These are phyloP conservation scores for Carapus acus DNA, from an alignment of 2,797 vertebrate genomes.

Conservation along the genomic window DNA sequence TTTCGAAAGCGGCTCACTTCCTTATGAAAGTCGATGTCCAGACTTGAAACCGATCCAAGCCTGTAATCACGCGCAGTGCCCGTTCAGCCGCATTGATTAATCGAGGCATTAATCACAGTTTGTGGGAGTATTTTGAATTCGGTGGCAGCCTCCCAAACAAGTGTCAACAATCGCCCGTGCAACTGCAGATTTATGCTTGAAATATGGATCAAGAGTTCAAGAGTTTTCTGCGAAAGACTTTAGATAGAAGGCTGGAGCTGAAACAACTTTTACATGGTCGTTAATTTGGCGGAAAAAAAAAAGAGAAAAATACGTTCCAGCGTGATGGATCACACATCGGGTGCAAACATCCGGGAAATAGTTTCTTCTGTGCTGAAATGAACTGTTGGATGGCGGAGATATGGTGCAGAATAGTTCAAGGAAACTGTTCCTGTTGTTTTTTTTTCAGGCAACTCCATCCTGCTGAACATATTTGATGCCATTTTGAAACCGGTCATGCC, in stretches of 20 bases:
- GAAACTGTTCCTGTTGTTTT: no score
- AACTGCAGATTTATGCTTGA: not conserved
- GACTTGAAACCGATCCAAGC: slow-evolving; percentile 7
- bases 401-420: no score
- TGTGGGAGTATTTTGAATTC: not conserved
- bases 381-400: no score
- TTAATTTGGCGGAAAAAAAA: no score
- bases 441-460: slow-evolving; percentile 69
- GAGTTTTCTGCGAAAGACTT: not conserved
- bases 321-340: not conserved
- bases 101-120: not conserved
- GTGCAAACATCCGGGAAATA: not conserved
- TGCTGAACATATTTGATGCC: slow-evolving; percentile 68
- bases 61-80: slow-evolving; percentile 6
- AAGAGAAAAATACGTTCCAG: no score
- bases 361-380: no score
- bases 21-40: slow-evolving; percentile 2
- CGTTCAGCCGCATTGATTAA: slow-evolving; percentile 10
- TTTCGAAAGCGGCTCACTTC: slow-evolving; percentile 14
- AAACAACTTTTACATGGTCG: no score
- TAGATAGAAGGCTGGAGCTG: not conserved
- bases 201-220: not conserved
- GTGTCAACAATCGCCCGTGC: not conserved
- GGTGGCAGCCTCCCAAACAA: not conserved
- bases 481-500: slow-evolving; percentile 69